phyloP scores from a whole-genome alignment of 1,140 invertebrate genomes.

The Drosophila hydei region DNA sequence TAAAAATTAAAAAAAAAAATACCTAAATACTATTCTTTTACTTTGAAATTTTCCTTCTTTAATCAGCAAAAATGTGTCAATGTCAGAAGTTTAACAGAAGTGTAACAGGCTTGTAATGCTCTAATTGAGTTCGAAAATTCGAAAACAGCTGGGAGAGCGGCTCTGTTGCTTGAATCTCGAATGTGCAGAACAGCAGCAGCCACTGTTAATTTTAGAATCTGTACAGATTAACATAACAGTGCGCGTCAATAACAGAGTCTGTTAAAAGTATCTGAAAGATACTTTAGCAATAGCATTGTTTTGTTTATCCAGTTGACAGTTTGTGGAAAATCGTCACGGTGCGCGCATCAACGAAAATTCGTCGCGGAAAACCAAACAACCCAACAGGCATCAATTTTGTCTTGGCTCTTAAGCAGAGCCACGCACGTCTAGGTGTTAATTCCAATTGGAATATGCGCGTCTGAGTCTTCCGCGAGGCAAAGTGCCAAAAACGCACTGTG shows the following conservation, averaged over 20 bases:
- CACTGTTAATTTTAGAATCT: not conserved
- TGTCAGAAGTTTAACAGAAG: not conserved
- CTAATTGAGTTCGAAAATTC: not conserved
- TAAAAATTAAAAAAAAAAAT: too few relatives aligned
- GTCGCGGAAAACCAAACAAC: constrained; percentile 55
- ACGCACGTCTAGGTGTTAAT: constrained; percentile 21
- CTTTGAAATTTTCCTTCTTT: too few relatives aligned
- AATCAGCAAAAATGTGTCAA: not conserved
- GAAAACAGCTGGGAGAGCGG: constrained; percentile 13
- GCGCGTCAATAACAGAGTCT: constrained; percentile 17
- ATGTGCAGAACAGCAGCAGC: constrained; percentile 1
- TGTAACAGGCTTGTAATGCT: constrained; percentile 1
- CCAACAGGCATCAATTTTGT: constrained; percentile 43
- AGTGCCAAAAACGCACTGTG: constrained; percentile 62
- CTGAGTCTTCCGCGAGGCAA: constrained; percentile 38
- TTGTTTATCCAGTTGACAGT: constrained; percentile 74
- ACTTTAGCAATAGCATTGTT: constrained; percentile 50
- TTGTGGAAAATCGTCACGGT: constrained; percentile 81
- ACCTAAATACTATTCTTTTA: too few relatives aligned
- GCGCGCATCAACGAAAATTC: constrained; percentile 62
- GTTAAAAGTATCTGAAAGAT: constrained; percentile 40
- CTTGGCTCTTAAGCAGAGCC: not conserved
- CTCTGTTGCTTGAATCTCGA: not conserved
- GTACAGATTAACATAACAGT: constrained; percentile 1
- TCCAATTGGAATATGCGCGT: constrained; percentile 63